These are phyloP conservation scores for Philopotamus ludificatus DNA, from an alignment of 1,140 invertebrate genomes.

Conservation along the genomic window DNA sequence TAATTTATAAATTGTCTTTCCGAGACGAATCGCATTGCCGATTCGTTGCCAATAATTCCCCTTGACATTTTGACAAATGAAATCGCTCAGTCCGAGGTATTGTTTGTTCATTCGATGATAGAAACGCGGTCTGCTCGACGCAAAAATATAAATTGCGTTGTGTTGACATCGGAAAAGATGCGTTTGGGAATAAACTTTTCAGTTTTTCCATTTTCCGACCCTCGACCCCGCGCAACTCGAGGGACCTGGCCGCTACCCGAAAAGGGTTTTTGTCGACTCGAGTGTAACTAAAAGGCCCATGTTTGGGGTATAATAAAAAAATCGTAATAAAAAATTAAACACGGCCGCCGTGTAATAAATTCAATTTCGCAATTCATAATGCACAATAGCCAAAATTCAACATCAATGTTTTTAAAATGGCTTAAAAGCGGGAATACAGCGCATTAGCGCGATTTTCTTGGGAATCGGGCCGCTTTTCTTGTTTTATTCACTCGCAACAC, in stretches of 20 bases:
- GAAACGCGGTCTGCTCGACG: neutral
- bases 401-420: neutral
- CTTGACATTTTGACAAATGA: neutral
- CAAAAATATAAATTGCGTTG: neutral
- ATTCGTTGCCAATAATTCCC: no score
- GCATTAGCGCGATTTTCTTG: no score
- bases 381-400: neutral
- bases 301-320: no score
- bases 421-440: no score
- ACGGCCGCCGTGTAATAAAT: no score
- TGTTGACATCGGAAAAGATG: neutral
- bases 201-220: neutral
- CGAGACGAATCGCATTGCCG: neutral
- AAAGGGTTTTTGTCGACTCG: neutral
- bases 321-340: no score
- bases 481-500: no score
- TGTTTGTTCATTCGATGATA: neutral
- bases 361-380: neutral
- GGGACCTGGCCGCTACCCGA: neutral
- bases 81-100: neutral
- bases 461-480: no score
- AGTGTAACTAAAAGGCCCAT: no score
- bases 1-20: neutral
- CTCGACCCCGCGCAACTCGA: neutral
- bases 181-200: neutral